Conservation (phyloP, 2,888 invertebrate genomes). For the Frankliniella intonsa region DNA sequence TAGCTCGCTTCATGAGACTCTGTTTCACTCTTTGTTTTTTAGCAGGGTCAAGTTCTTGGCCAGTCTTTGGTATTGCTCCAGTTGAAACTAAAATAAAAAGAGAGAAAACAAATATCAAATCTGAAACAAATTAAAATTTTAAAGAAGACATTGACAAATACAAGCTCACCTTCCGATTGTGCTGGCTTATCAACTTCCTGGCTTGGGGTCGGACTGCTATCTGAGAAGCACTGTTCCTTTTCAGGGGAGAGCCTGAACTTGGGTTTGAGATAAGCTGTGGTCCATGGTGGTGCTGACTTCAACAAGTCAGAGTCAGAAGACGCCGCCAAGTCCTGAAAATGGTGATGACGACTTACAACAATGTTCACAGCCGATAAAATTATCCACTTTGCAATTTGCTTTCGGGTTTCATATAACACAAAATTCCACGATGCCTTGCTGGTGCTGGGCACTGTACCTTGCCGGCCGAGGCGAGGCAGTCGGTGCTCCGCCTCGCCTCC, state of each 20-base stretch:
- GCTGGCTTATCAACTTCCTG: slow-evolving; percentile 49
- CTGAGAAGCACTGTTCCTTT: slow-evolving; percentile 49
- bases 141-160: neutral
- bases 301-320: slow-evolving; percentile 57
- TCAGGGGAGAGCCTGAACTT: slow-evolving; percentile 48
- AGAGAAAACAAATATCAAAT: neutral
- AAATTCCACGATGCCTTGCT: no score
- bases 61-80: neutral
- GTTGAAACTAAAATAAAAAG: neutral
- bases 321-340: slow-evolving; percentile 49
- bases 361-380: no score
- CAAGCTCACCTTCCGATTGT: slow-evolving; percentile 38
- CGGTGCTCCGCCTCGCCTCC: slow-evolving; percentile 65
- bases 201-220: slow-evolving; percentile 54
- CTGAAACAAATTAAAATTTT: neutral
- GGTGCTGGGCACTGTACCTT: slow-evolving; percentile 44
- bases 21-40: slow-evolving; percentile 65
- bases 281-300: slow-evolving; percentile 56
- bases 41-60: slow-evolving; percentile 42
- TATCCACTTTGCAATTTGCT: no score
- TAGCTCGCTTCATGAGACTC: slow-evolving; percentile 73
- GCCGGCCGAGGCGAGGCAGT: slow-evolving; percentile 60
- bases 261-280: slow-evolving; percentile 42
- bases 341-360: no score
- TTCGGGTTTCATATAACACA: no score